A percentile compares a stretch with the other conserved stretches of the same genome.
These are phyloP conservation scores for Crotalus horridus DNA, from an alignment of 2,113 vertebrate genomes.

Conservation along the genomic window DNA sequence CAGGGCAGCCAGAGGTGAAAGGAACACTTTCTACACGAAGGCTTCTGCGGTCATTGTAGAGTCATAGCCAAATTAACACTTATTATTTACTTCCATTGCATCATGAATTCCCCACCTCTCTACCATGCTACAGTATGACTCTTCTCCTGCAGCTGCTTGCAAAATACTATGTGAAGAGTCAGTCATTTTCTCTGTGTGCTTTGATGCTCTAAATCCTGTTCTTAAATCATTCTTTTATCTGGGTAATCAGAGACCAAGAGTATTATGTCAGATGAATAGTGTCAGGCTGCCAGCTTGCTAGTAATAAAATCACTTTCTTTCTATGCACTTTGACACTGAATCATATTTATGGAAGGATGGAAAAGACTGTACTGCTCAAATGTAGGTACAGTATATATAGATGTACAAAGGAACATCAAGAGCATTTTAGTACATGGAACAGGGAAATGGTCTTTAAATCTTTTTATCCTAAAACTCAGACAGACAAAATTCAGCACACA, in stretches of 20 bases:
- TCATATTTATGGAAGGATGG: slow-evolving; percentile 26
- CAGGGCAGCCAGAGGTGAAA: not conserved
- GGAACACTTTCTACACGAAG: not conserved
- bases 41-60: not conserved
- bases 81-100: slow-evolving; percentile 16
- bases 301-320: slow-evolving; percentile 3
- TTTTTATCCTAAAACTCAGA: slow-evolving; percentile 9
- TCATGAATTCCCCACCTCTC: not conserved
- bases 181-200: not conserved
- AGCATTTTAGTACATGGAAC: slow-evolving; percentile 8
- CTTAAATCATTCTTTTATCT: slow-evolving; percentile 5
- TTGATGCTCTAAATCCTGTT: not conserved
- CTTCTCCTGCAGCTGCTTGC: not conserved
- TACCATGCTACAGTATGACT: not conserved
- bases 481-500: not conserved
- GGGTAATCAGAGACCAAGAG: not conserved
- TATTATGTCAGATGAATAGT: not conserved
- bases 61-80: slow-evolving; percentile 8
- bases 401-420: slow-evolving; percentile 21
- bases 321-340: not conserved
- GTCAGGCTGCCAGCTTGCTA: not conserved
- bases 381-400: slow-evolving; percentile 13
- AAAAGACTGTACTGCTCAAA: slow-evolving; percentile 27
- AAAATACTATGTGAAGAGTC: not conserved
- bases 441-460: not conserved